Evolutionary conservation across 2,113 vertebrate genomes (phyloP).

Genomic region (Acrocephalus arundinaceus): DNA sequence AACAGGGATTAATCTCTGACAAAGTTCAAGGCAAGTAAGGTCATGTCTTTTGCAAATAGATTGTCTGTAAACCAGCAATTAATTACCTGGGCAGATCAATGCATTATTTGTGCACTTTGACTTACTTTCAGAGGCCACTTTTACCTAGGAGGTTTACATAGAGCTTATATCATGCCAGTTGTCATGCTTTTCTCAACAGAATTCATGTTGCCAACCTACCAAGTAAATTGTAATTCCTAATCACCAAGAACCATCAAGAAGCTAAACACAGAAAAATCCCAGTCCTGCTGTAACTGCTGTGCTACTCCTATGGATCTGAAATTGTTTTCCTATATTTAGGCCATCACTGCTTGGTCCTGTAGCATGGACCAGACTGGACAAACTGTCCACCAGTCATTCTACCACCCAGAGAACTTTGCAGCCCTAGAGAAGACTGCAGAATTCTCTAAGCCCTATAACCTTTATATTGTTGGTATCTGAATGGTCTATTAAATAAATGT

Average conservation of each 20-base stretch:
- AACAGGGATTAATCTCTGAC: not conserved
- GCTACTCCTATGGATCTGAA: not conserved
- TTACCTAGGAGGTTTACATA: not conserved
- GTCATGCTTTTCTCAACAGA: not conserved
- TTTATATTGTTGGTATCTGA: not conserved
- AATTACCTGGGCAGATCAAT: not conserved
- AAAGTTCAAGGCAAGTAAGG: not conserved
- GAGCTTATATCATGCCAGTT: not conserved
- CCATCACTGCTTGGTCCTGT: not conserved
- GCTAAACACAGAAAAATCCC: not conserved
- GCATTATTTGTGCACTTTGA: not conserved
- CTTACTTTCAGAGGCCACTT: not conserved
- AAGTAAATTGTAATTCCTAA: not conserved
- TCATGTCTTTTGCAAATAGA: not conserved
- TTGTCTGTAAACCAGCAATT: not conserved
- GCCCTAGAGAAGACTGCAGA: not conserved
- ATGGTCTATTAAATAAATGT: not conserved
- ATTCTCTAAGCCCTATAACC: not conserved
- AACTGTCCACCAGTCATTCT: not conserved
- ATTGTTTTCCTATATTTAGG: rapidly evolving
- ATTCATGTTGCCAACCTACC: not conserved
- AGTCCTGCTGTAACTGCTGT: not conserved
- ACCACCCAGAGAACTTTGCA: not conserved
- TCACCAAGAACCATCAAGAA: not conserved
- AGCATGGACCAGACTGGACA: not conserved